These are phyloP conservation scores for Drosophila lowei DNA, from an alignment of 1,140 invertebrate genomes.

Conservation along the genomic window DNA sequence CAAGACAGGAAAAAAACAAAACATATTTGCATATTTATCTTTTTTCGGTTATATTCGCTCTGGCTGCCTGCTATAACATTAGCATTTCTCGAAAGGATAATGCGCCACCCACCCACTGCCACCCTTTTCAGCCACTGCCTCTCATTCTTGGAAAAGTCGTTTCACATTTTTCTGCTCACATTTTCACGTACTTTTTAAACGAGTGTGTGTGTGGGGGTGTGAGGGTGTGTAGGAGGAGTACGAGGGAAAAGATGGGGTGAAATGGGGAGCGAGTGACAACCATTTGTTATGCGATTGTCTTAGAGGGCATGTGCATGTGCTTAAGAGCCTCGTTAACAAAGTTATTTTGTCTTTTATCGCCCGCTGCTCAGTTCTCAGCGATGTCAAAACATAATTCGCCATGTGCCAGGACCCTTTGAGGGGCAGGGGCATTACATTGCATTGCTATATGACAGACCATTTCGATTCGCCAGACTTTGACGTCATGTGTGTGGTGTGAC, in stretches of 20 bases:
- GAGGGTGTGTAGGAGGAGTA: neutral
- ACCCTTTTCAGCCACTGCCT: neutral
- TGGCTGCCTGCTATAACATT: constrained; percentile 58
- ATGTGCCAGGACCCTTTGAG: constrained; percentile 39
- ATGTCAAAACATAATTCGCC: constrained; percentile 77
- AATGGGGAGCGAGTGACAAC: constrained; percentile 4
- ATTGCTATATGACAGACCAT: constrained; percentile 37
- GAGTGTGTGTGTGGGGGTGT: constrained; percentile 8
- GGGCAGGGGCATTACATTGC: constrained; percentile 28
- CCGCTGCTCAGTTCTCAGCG: constrained; percentile 51
- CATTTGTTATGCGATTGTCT: constrained; percentile 46
- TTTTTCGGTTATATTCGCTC: constrained; percentile 58
- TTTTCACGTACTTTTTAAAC: constrained; percentile 53
- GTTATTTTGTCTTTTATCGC: constrained; percentile 82
- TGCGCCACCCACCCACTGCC: constrained; percentile 29
- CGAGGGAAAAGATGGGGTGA: neutral
- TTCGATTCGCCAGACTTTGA: constrained; percentile 49
- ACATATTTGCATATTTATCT: constrained; percentile 79
- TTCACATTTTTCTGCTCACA: constrained; percentile 66
- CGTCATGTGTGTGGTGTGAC: constrained; percentile 58
- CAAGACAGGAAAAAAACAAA: constrained; percentile 45
- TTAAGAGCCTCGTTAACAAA: constrained; percentile 82
- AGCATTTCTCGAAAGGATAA: constrained; percentile 76
- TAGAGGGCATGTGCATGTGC: constrained; percentile 52
- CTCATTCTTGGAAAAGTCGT: constrained; percentile 40